These are phyloP conservation scores for Prionailurus bengalensis DNA, from an alignment of 2,113 vertebrate species.

Conservation along the genomic window DNA sequence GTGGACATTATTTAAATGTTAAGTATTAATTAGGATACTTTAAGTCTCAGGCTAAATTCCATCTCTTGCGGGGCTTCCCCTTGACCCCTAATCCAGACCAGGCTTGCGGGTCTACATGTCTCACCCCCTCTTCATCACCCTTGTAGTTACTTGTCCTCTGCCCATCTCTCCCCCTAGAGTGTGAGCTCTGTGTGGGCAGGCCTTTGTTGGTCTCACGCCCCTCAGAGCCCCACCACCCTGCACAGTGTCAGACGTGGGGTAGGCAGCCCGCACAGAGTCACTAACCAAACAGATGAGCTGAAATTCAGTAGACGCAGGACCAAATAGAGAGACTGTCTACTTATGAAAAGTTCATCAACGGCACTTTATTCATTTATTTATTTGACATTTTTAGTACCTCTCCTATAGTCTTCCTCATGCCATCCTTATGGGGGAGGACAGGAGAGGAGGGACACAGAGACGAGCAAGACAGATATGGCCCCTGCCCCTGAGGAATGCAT, in stretches of 20 bases:
- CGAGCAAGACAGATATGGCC: background rate
- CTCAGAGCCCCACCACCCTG: background rate
- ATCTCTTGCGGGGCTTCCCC: background rate
- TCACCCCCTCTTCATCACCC: background rate
- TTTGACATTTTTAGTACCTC: background rate
- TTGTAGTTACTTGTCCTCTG: background rate
- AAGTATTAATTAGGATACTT: background rate
- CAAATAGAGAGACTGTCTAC: background rate
- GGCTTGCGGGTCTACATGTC: background rate
- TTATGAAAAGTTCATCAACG: background rate
- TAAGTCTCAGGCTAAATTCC: constrained; percentile 1
- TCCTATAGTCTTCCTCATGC: background rate
- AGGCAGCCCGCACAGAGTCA: background rate
- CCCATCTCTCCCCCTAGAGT: background rate
- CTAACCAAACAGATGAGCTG: background rate
- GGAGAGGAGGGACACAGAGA: background rate
- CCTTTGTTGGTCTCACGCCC: background rate
- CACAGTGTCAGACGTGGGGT: background rate
- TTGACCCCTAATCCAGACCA: background rate
- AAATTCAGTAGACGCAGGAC: background rate
- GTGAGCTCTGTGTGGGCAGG: background rate
- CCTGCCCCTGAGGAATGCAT: background rate
- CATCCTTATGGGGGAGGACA: background rate
- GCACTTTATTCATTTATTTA: background rate
- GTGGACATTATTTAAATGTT: background rate